Evolutionary conservation across 2,113 vertebrate species (phyloP).

Genomic region (Syrmaticus mikado): DNA sequence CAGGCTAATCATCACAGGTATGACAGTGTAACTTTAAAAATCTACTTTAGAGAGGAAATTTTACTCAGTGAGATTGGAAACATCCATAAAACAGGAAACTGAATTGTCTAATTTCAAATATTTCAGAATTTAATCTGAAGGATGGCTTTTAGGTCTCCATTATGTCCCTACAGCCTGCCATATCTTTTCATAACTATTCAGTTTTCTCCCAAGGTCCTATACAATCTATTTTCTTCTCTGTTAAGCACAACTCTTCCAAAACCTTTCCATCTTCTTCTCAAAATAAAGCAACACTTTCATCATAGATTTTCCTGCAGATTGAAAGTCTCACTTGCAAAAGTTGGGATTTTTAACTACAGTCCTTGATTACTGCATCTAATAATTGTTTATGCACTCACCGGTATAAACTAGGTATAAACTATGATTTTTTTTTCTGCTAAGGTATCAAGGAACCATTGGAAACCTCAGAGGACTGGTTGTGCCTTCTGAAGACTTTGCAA

Average conservation of each 20-base stretch:
- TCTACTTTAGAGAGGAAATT: neutral
- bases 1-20: neutral
- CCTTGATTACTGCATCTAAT: neutral
- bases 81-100: neutral
- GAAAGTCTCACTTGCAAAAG: neutral
- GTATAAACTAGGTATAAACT: neutral
- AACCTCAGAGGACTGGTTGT: neutral
- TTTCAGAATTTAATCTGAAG: neutral
- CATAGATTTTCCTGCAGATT: neutral
- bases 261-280: neutral
- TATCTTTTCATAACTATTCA: neutral
- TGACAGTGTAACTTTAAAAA: neutral
- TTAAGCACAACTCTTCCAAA: neutral
- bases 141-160: neutral
- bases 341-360: neutral
- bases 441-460: neutral
- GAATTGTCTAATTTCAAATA: neutral
- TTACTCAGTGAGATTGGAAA: neutral
- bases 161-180: neutral
- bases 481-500: neutral
- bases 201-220: neutral
- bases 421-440: fast-evolving
- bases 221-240: neutral
- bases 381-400: neutral
- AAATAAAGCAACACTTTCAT: neutral